Percentiles rank a stretch among this genome's conserved stretches.
phyloP scores from a whole-genome alignment of 2,797 vertebrate species.

The Balearica regulorum region DNA sequence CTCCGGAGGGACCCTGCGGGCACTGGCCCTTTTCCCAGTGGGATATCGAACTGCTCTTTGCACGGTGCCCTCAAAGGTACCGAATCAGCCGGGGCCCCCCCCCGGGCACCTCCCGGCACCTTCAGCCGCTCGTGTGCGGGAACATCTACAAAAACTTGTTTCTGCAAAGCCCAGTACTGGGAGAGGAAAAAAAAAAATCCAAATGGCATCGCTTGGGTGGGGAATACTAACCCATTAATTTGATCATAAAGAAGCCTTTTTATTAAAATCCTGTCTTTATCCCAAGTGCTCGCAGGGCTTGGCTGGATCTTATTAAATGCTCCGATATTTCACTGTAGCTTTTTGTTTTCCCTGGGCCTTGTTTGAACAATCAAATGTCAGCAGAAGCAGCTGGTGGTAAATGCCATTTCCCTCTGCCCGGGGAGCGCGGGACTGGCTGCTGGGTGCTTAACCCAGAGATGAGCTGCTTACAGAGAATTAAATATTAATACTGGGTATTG shows the following conservation, averaged over 20 bases:
- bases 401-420: not conserved
- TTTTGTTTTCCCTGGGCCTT: not conserved
- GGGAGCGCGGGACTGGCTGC: not conserved
- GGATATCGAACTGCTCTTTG: not conserved
- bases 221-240: not conserved
- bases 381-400: not conserved
- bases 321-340: not conserved
- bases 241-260: not conserved
- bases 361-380: not conserved
- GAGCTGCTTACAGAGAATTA: not conserved
- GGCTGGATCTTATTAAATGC: not conserved
- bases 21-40: not conserved
- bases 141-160: not conserved
- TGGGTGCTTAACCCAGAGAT: not conserved
- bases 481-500: not conserved
- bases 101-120: not conserved
- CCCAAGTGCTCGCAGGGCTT: not conserved
- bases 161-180: not conserved
- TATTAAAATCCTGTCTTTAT: not conserved
- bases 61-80: not conserved
- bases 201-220: not conserved
- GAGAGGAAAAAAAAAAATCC: not conserved
- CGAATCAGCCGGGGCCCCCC: not conserved
- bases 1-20: not conserved
- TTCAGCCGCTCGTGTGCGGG: not conserved